Conservation (phyloP, 2,113 vertebrate genomes). For the Corydoras maculifer region DNA sequence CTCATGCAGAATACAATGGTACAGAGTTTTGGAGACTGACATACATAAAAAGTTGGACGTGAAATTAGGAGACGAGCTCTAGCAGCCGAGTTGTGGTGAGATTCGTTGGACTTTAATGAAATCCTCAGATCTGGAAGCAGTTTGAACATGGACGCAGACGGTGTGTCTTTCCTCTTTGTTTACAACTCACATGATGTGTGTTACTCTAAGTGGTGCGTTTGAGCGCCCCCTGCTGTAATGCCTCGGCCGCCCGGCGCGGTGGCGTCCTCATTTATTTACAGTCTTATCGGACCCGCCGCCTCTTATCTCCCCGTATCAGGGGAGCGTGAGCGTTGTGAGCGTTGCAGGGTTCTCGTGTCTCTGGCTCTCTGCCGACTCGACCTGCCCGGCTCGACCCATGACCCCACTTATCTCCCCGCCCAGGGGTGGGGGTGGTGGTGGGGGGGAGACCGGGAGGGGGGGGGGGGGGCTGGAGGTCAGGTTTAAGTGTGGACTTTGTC, state of each 20-base stretch:
- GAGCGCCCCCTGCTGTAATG: not conserved
- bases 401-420: constrained; percentile 27
- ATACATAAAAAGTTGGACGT: too few relatives aligned
- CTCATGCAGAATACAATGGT: too few relatives aligned
- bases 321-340: not conserved
- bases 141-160: too few relatives aligned
- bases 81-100: too few relatives aligned
- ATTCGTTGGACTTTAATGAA: too few relatives aligned
- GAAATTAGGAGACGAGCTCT: too few relatives aligned
- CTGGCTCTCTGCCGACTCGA: constrained; percentile 5
- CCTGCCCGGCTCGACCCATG: constrained; percentile 30
- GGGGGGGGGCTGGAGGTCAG: constrained; percentile 16
- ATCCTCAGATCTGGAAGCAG: too few relatives aligned
- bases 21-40: too few relatives aligned
- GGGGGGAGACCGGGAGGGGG: not conserved
- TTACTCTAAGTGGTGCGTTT: too few relatives aligned
- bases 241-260: not conserved
- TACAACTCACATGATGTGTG: too few relatives aligned
- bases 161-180: too few relatives aligned
- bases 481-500: constrained; percentile 5
- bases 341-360: constrained; percentile 7
- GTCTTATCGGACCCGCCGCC: constrained; percentile 17
- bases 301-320: constrained; percentile 20
- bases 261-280: not conserved
- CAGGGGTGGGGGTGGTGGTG: not conserved